Percentiles rank a stretch among this genome's conserved stretches.
Conservation (phyloP, 2,888 invertebrate genomes). For the Caenorhabditis sulstoni region DNA sequence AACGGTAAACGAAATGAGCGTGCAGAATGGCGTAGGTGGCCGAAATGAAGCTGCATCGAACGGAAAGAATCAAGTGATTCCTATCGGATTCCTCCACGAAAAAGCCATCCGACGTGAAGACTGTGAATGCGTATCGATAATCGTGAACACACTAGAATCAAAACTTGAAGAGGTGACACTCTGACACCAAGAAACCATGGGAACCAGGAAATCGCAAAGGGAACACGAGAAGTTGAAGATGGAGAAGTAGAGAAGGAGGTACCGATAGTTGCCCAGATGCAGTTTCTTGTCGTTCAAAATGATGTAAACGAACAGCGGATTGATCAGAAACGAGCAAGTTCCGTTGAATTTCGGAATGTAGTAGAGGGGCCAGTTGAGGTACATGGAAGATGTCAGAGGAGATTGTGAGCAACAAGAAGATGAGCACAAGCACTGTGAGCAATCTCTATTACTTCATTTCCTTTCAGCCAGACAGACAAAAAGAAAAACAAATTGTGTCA, state of each 20-base stretch:
- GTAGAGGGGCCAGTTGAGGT: slow-evolving; percentile 11
- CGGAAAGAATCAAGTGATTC: background rate
- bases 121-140: slow-evolving; percentile 1
- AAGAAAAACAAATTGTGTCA: background rate
- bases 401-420: background rate
- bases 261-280: slow-evolving; percentile 21
- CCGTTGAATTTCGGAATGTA: slow-evolving; percentile 20
- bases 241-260: slow-evolving; percentile 21
- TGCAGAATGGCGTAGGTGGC: slow-evolving; percentile 11
- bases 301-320: slow-evolving; percentile 7
- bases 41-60: slow-evolving; percentile 12
- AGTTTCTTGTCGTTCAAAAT: slow-evolving; percentile 5
- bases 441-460: too few species aligned
- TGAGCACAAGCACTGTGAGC: background rate
- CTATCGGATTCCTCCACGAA: slow-evolving; percentile 2
- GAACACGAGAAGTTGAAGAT: slow-evolving; percentile 21
- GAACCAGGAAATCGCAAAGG: slow-evolving; percentile 11
- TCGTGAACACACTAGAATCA: background rate
- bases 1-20: slow-evolving; percentile 13
- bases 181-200: background rate
- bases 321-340: background rate
- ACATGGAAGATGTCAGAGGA: background rate
- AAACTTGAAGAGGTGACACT: background rate
- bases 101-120: slow-evolving; percentile 11
- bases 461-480: background rate